Conservation (phyloP, 92 coral and sea anemone species). For the Bergia puertoricense region DNA sequence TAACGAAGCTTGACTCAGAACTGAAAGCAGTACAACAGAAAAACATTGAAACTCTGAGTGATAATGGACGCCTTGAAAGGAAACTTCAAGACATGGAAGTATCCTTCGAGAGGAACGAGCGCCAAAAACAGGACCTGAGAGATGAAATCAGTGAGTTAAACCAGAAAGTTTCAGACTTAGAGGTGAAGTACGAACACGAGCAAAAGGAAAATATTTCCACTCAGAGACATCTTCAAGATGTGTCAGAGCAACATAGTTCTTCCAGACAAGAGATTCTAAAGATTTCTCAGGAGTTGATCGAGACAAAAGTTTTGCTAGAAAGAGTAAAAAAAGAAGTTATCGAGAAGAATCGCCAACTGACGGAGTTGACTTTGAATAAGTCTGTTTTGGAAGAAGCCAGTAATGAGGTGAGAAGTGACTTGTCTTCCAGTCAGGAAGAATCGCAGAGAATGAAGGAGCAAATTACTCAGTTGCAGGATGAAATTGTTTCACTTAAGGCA, state of each 20-base stretch:
- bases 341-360: background rate
- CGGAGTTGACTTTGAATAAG: background rate
- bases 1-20: constrained; percentile 6
- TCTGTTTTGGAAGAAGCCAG: constrained; percentile 8
- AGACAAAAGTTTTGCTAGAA: constrained; percentile 21
- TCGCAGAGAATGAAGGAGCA: constrained; percentile 3
- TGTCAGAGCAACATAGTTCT: background rate
- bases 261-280: constrained; percentile 25
- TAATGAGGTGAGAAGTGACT: constrained; percentile 13
- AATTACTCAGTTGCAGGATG: background rate
- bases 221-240: constrained; percentile 5
- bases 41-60: background rate
- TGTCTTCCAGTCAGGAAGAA: constrained; percentile 6
- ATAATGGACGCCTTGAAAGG: constrained; percentile 3
- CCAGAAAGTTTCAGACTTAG: constrained; percentile 13
- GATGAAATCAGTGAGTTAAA: constrained; percentile 1
- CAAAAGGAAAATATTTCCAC: constrained; percentile 23
- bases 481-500: constrained; percentile 1
- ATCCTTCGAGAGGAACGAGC: background rate
- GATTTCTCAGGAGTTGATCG: constrained; percentile 8
- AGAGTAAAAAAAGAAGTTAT: background rate
- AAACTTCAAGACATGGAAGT: constrained; percentile 27
- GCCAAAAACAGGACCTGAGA: background rate
- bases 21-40: background rate
- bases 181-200: constrained; percentile 6